phyloP scores from a whole-genome alignment of 1,140 invertebrate species.

The Eriocheir sinensis region DNA sequence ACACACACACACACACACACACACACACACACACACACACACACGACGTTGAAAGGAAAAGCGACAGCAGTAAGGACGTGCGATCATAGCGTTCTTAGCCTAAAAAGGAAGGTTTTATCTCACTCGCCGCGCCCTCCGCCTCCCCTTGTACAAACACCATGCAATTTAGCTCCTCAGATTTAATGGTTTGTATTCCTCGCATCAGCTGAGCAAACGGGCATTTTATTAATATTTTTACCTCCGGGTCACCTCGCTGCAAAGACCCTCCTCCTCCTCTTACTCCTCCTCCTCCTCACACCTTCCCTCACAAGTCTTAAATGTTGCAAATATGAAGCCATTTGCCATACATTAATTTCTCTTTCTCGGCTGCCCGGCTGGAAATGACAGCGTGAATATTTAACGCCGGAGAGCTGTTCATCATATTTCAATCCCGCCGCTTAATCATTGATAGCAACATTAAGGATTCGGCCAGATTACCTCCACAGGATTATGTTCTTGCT shows the following conservation, averaged over 20 bases:
- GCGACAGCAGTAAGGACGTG: not conserved
- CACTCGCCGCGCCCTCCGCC: not conserved
- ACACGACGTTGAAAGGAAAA: not conserved
- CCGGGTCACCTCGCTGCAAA: not conserved
- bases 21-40: slow-evolving; percentile 41
- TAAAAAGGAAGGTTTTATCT: not conserved
- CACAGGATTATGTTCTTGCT: not conserved
- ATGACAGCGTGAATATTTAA: slow-evolving; percentile 25
- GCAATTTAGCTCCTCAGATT: slow-evolving; percentile 3
- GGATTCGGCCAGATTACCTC: not conserved
- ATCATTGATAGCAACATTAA: not conserved
- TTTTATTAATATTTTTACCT: not conserved
- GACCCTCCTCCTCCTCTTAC: too few species aligned
- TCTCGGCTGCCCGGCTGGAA: not conserved
- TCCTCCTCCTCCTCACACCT: too few species aligned
- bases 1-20: slow-evolving; percentile 46
- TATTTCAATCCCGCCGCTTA: not conserved
- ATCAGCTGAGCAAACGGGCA: not conserved
- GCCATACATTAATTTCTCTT: not conserved
- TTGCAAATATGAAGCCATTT: not conserved
- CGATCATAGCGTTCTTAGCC: slow-evolving; percentile 13
- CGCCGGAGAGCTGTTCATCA: not conserved
- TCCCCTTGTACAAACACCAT: slow-evolving; percentile 13
- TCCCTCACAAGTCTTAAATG: not conserved
- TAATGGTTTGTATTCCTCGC: slow-evolving; percentile 5